These are phyloP conservation scores for Saccopteryx bilineata DNA, from an alignment of 2,113 vertebrate genomes.

Conservation along the genomic window DNA sequence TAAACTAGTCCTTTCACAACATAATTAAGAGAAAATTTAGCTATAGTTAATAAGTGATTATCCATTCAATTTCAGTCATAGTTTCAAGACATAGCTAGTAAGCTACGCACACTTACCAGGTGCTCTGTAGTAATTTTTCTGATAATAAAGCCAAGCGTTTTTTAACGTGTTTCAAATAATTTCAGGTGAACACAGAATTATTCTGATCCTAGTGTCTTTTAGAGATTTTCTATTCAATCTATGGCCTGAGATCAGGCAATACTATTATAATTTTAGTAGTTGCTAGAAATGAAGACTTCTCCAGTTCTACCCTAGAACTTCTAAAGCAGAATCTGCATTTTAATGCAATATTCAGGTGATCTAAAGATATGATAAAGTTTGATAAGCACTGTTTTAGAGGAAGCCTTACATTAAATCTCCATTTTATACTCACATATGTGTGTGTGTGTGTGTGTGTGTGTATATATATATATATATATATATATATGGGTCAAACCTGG, in stretches of 20 bases:
- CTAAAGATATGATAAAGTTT: neutral
- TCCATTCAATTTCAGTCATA: neutral
- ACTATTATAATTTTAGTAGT: neutral
- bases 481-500: neutral
- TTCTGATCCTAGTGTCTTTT: neutral
- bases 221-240: neutral
- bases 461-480: no score
- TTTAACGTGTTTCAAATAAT: conserved; percentile 27
- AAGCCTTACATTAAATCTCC: neutral
- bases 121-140: neutral
- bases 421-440: neutral
- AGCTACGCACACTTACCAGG: neutral
- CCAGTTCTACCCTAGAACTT: neutral
- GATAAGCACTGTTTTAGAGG: neutral
- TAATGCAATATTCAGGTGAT: neutral
- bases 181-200: neutral
- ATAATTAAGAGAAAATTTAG: conserved; percentile 38
- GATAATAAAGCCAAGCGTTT: neutral
- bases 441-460: no score
- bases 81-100: neutral
- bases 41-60: conserved; percentile 9
- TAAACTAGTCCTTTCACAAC: conserved; percentile 32
- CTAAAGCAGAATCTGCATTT: neutral
- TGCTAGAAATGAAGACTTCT: neutral
- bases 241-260: neutral